Percentiles rank a stretch among this genome's conserved stretches.
These are phyloP conservation scores for Botia almorhae DNA, from an alignment of 2,797 vertebrate genomes.

Conservation along the genomic window DNA sequence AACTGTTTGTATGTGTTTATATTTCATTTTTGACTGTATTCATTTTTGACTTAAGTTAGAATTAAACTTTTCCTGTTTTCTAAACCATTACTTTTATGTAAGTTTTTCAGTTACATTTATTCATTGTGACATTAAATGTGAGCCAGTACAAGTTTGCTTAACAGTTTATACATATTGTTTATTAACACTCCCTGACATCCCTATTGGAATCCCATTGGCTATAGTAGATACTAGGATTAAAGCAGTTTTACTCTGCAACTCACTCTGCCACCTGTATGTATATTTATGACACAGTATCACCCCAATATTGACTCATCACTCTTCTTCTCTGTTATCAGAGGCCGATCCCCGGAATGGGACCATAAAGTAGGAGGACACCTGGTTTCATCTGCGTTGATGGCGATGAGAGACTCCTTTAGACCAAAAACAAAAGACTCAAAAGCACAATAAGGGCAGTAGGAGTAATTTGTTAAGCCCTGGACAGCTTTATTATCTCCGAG, in stretches of 20 bases:
- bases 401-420: slow-evolving; percentile 73
- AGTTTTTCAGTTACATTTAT: not conserved
- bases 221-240: slow-evolving; percentile 47
- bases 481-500: slow-evolving; percentile 9
- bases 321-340: slow-evolving; percentile 67
- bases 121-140: slow-evolving; percentile 28
- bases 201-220: slow-evolving; percentile 48
- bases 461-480: not conserved
- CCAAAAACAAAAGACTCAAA: slow-evolving; percentile 64
- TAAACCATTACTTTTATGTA: not conserved
- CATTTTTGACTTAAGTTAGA: no score
- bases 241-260: not conserved
- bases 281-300: not conserved
- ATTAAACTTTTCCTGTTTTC: not conserved
- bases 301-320: not conserved
- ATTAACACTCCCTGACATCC: slow-evolving; percentile 43
- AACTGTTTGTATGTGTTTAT: not conserved
- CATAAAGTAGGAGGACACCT: slow-evolving; percentile 76
- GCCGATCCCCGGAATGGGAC: slow-evolving; percentile 82
- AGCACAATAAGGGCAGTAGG: slow-evolving; percentile 53
- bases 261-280: not conserved
- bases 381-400: slow-evolving; percentile 73
- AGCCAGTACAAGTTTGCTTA: slow-evolving; percentile 35
- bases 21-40: not conserved
- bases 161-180: slow-evolving; percentile 40